Evolutionary conservation across 2,797 vertebrate species (phyloP).

Genomic region (Siniperca scherzeri): DNA sequence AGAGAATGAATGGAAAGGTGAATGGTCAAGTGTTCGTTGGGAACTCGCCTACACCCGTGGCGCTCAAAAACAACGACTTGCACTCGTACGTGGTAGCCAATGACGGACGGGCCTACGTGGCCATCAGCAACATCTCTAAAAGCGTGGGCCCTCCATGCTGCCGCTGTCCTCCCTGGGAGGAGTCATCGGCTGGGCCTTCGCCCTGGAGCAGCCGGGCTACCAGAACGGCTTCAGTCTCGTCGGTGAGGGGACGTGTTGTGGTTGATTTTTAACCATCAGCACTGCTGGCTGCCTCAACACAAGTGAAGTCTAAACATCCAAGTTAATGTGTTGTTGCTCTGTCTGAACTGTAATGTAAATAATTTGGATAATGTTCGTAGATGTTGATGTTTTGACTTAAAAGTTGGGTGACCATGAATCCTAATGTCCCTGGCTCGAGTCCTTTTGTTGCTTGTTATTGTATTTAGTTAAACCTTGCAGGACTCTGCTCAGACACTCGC

Average conservation of each 20-base stretch:
- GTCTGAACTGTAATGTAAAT: neutral
- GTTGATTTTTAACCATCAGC: neutral
- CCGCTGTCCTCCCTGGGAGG: conserved; percentile 92
- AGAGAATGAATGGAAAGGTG: conserved; percentile 95
- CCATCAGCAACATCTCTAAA: conserved; percentile 90
- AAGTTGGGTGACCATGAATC: neutral
- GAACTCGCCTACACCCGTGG: conserved; percentile 73
- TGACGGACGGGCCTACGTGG: conserved; percentile 94
- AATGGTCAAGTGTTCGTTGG: conserved; percentile 91
- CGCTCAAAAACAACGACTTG: conserved; percentile 90
- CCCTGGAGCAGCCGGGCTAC: conserved; percentile 91
- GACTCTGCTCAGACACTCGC: neutral
- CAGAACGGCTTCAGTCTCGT: conserved; percentile 94
- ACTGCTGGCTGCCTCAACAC: neutral
- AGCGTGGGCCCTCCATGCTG: conserved; percentile 88
- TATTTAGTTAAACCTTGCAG: neutral
- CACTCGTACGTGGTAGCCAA: conserved; percentile 96
- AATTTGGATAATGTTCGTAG: neutral
- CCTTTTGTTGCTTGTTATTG: neutral
- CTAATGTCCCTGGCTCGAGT: neutral
- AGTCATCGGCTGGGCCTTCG: conserved; percentile 97
- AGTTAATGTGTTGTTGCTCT: neutral
- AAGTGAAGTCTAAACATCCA: neutral
- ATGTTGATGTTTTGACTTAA: neutral
- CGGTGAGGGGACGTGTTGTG: conserved; percentile 76